These are phyloP conservation scores for Ophioderma brevispina DNA, from an alignment of 35 echinoderm and acorn worm species.

Conservation along the genomic window DNA sequence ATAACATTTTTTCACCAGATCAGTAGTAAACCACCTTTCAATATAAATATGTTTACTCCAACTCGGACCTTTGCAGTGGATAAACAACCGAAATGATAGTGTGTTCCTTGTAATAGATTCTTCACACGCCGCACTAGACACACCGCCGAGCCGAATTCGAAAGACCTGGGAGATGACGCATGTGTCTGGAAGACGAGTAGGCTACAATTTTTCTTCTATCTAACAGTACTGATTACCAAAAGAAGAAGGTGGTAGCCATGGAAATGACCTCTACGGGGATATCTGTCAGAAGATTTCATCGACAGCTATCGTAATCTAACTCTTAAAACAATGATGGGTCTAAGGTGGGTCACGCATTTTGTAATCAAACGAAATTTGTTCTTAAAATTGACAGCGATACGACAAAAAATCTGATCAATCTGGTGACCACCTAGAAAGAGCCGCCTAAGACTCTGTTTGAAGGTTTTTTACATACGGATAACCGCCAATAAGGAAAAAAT, in stretches of 20 bases:
- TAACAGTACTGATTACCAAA: background rate
- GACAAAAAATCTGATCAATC: slow-evolving; percentile 47
- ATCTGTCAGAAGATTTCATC: slow-evolving; percentile 44
- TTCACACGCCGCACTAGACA: background rate
- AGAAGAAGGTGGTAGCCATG: background rate
- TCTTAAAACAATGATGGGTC: too few relatives aligned
- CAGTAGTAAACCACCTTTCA: background rate
- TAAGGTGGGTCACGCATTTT: slow-evolving; percentile 44
- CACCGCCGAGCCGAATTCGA: slow-evolving; percentile 1
- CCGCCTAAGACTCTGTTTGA: background rate
- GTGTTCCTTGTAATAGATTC: slow-evolving; percentile 31
- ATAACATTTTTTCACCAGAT: background rate
- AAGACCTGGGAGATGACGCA: slow-evolving; percentile 1
- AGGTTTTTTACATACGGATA: background rate
- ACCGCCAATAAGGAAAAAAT: background rate
- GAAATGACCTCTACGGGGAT: slow-evolving; percentile 22
- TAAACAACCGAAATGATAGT: background rate
- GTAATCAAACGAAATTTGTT: slow-evolving; percentile 9
- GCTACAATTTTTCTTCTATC: slow-evolving; percentile 38
- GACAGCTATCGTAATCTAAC: slow-evolving; percentile 64
- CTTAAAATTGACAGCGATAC: slow-evolving; percentile 70
- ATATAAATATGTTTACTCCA: background rate
- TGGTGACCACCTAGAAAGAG: background rate
- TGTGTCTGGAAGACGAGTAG: background rate
- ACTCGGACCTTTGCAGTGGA: background rate